A percentile compares a stretch with the other conserved stretches of the same genome.
Evolutionary conservation across 2,888 invertebrate genomes (phyloP).

Genomic region (Amorpha juglandis): DNA sequence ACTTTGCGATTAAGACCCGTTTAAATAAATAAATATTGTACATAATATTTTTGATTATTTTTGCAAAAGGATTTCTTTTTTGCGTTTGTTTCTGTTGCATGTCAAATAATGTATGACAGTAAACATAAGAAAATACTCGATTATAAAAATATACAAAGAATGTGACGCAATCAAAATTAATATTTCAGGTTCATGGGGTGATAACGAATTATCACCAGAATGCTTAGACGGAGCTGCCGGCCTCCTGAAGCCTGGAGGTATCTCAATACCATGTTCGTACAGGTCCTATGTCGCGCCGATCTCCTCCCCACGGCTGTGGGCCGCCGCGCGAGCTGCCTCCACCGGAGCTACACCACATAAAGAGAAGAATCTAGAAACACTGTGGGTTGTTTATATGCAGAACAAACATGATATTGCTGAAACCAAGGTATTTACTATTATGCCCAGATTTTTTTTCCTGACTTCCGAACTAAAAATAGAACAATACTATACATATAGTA

Average conservation of each 20-base stretch:
- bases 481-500: no score
- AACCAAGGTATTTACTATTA: conserved; percentile 82
- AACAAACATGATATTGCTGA: conserved; percentile 92
- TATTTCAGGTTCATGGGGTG: conserved; percentile 93
- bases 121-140: no score
- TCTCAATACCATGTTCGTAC: conserved; percentile 94
- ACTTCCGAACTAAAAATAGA: neutral
- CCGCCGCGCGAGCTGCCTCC: conserved; percentile 85
- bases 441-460: neutral
- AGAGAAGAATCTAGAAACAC: conserved; percentile 87
- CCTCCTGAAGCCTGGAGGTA: conserved; percentile 92
- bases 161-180: neutral
- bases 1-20: no score
- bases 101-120: no score
- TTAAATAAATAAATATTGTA: no score
- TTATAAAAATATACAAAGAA: neutral
- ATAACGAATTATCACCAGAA: conserved; percentile 99
- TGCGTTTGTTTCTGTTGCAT: no score
- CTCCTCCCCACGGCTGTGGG: conserved; percentile 94
- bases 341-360: conserved; percentile 51
- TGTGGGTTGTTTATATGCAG: conserved; percentile 96
- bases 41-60: no score
- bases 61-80: no score
- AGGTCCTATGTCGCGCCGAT: conserved; percentile 96
- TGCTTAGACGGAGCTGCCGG: conserved; percentile 97